Percentiles rank a stretch among this genome's conserved stretches.
These are phyloP conservation scores for Apamea monoglypha DNA, from an alignment of 2,888 invertebrate species.

Conservation along the genomic window DNA sequence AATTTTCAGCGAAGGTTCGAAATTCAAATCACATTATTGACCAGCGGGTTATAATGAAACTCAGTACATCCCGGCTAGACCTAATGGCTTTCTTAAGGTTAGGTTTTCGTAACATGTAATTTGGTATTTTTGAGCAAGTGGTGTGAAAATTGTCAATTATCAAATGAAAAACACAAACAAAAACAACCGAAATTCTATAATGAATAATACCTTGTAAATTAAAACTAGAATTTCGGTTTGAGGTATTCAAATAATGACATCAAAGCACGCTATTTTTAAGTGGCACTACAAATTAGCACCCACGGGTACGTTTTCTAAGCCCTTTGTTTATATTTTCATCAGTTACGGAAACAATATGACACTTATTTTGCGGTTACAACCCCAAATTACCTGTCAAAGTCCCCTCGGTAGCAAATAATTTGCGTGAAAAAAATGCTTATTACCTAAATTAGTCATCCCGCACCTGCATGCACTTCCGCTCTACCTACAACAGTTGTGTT, in stretches of 20 bases:
- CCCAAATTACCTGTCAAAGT: not conserved
- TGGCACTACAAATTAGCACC: not conserved
- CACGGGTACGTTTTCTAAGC: no score
- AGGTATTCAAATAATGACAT: not conserved
- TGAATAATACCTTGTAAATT: no score
- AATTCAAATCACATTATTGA: not conserved
- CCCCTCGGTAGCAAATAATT: not conserved
- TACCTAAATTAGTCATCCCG: not conserved
- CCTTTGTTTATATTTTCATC: not conserved
- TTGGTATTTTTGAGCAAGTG: not conserved
- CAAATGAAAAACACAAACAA: no score
- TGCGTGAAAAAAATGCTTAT: no score
- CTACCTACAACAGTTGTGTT: not conserved
- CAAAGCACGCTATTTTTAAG: not conserved
- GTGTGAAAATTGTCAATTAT: not conserved
- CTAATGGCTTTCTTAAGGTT: not conserved
- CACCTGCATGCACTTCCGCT: slow-evolving; percentile 1
- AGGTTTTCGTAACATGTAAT: not conserved
- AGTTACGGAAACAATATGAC: not conserved
- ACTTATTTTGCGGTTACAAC: not conserved
- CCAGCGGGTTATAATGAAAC: not conserved
- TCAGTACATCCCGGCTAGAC: not conserved
- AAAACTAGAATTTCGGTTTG: not conserved
- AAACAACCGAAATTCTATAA: no score
- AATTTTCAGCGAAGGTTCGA: not conserved